Percentiles rank a stretch among this genome's conserved stretches.
phyloP scores from a whole-genome alignment of 2,797 vertebrate species.

The Notoglanidium macrostoma region DNA sequence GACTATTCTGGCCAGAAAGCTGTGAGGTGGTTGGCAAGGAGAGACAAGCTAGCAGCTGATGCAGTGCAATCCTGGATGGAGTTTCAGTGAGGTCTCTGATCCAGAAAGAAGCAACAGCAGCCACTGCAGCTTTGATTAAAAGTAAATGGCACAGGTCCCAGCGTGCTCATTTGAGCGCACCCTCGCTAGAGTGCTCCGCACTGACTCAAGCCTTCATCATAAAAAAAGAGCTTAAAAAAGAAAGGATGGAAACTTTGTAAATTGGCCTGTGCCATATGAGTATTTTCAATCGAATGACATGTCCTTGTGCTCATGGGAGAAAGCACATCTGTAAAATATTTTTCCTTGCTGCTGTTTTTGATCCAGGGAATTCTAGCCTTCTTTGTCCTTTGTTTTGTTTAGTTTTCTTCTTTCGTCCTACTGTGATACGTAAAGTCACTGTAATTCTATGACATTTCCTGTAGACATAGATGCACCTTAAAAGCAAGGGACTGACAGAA shows the following conservation, averaged over 20 bases:
- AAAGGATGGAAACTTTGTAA: slow-evolving; percentile 19
- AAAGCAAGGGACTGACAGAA: neutral
- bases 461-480: neutral
- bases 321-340: slow-evolving; percentile 1
- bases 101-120: slow-evolving; percentile 43
- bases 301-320: slow-evolving; percentile 5
- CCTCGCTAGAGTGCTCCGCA: neutral
- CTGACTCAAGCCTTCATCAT: slow-evolving; percentile 28
- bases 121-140: slow-evolving; percentile 53
- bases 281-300: slow-evolving; percentile 20
- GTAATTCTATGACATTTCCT: neutral
- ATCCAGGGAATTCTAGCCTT: neutral
- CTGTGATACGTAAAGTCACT: neutral
- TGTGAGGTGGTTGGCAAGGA: neutral
- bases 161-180: slow-evolving; percentile 32
- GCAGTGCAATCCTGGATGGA: slow-evolving; percentile 28
- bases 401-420: neutral
- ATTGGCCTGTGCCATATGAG: slow-evolving; percentile 15
- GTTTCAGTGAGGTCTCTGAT: slow-evolving; percentile 44
- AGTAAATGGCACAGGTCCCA: slow-evolving; percentile 24
- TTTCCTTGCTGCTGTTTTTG: neutral
- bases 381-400: neutral
- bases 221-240: slow-evolving; percentile 12
- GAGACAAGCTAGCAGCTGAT: slow-evolving; percentile 44
- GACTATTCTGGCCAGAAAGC: slow-evolving; percentile 13